Percentiles rank a stretch among this genome's conserved stretches.
Evolutionary conservation across 2,888 invertebrate species (phyloP).

Genomic region (Rotaria magnacalcarata): DNA sequence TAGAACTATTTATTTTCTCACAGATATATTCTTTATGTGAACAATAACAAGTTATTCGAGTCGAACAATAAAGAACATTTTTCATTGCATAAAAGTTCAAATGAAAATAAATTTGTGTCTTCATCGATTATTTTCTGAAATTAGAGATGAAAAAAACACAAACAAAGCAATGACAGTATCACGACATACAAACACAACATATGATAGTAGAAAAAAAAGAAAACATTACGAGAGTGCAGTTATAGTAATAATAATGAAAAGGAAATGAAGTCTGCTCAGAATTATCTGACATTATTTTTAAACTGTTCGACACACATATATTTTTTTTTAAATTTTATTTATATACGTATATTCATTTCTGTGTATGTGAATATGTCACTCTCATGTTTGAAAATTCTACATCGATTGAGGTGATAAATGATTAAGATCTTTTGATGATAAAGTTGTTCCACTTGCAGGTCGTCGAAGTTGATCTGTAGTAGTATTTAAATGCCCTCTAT

Average conservation of each 20-base stretch:
- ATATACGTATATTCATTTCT: not conserved
- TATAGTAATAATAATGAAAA: not conserved
- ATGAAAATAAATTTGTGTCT: not conserved
- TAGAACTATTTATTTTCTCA: too few species aligned
- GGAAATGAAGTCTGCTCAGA: constrained; percentile 2
- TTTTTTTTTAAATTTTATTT: too few species aligned
- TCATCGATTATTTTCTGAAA: constrained; percentile 25
- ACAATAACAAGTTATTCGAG: too few species aligned
- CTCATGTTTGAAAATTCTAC: not conserved
- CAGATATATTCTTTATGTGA: too few species aligned
- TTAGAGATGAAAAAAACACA: not conserved
- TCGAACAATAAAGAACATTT: too few species aligned
- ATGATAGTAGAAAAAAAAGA: not conserved
- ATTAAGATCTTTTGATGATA: constrained; percentile 1
- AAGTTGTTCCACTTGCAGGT: not conserved
- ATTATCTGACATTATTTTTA: not conserved
- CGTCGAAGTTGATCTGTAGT: not conserved
- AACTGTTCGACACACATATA: not conserved
- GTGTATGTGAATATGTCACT: too few species aligned
- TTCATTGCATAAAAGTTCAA: too few species aligned
- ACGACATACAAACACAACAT: not conserved
- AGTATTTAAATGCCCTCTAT: not conserved
- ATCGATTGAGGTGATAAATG: constrained; percentile 21
- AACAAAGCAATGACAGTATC: not conserved
- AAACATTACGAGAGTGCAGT: not conserved